These are phyloP conservation scores for Porites australiensis DNA, from an alignment of 64 coral and sea anemone genomes.

Conservation along the genomic window DNA sequence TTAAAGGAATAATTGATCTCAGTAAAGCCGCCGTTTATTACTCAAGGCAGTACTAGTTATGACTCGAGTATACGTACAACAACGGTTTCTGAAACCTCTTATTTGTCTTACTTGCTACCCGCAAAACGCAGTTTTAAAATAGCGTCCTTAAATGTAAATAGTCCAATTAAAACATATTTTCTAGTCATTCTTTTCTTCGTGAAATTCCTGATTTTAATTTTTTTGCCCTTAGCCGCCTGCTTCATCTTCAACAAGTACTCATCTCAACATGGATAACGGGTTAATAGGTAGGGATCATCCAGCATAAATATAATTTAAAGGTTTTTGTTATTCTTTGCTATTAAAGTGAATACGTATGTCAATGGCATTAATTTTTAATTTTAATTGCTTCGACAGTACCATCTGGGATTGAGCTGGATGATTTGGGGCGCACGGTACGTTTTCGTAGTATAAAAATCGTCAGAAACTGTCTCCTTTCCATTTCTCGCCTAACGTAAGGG, in stretches of 20 bases:
- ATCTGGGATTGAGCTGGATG: not conserved
- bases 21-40: not conserved
- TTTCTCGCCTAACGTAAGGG: no score
- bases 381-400: not conserved
- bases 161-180: not conserved
- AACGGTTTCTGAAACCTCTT: not conserved
- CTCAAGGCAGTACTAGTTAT: not conserved
- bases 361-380: not conserved
- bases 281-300: conserved; percentile 15
- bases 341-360: not conserved
- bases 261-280: conserved; percentile 30
- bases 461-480: no score
- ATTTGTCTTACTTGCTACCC: not conserved
- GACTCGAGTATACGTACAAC: not conserved
- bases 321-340: not conserved
- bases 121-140: no score
- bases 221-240: not conserved
- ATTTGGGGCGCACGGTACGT: conserved; percentile 4
- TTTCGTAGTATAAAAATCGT: not conserved
- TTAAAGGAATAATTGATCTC: not conserved
- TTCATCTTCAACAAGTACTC: conserved; percentile 6
- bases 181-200: no score
- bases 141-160: not conserved
- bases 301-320: not conserved
- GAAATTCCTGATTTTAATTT: not conserved